Conservation (phyloP, 2,888 invertebrate species). For the Pardosa pseudoannulata region DNA sequence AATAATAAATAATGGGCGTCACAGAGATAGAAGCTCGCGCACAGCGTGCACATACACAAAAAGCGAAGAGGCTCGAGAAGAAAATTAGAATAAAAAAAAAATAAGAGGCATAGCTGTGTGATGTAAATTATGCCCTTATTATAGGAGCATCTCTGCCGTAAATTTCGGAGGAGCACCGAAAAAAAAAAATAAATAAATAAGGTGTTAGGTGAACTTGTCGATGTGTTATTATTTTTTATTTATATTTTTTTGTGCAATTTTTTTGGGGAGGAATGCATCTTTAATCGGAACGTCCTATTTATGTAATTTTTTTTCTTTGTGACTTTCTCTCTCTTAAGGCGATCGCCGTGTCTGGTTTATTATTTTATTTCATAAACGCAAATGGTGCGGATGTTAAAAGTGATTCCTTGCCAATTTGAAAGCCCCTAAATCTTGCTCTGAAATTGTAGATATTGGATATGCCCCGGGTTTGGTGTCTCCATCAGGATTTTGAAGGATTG, state of each 20-base stretch:
- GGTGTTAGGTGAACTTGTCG: conserved; percentile 17
- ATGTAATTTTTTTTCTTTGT: not conserved
- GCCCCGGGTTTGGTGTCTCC: not conserved
- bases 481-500: not conserved
- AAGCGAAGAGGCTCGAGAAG: not conserved
- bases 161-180: conserved; percentile 1
- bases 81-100: too few relatives aligned
- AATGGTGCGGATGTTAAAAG: not conserved
- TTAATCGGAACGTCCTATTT: not conserved
- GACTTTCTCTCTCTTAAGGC: too few relatives aligned
- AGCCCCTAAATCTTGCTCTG: not conserved
- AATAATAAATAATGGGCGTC: conserved; percentile 65
- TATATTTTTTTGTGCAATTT: not conserved
- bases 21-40: conserved; percentile 3
- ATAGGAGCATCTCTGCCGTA: conserved; percentile 33
- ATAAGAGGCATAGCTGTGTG: conserved; percentile 7
- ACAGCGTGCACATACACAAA: not conserved
- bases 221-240: not conserved
- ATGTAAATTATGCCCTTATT: conserved; percentile 64
- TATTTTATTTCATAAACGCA: conserved; percentile 11
- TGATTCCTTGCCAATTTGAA: not conserved
- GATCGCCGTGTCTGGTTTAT: not conserved
- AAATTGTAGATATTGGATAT: not conserved
- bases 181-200: conserved; percentile 1
- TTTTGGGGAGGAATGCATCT: not conserved